These are phyloP conservation scores for Anolis carolinensis DNA, from an alignment of 2,113 vertebrate species.

Conservation along the genomic window DNA sequence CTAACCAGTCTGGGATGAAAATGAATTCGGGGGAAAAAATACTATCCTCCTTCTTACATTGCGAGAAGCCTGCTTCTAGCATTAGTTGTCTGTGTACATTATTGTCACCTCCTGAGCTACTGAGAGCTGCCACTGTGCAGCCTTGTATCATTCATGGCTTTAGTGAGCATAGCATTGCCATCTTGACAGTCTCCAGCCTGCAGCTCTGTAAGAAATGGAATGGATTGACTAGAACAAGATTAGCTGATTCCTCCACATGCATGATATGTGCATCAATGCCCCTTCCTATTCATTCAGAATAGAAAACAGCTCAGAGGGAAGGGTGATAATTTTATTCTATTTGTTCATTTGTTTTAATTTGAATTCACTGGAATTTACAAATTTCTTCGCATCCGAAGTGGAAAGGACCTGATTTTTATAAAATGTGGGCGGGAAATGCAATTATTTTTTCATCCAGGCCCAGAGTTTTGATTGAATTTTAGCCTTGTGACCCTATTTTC, in stretches of 20 bases:
- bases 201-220: constrained; percentile 43
- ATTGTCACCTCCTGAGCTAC: constrained; percentile 58
- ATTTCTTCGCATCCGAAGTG: too few relatives aligned
- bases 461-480: too few relatives aligned
- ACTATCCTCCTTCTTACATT: constrained; percentile 54
- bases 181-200: constrained; percentile 2
- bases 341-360: too few relatives aligned
- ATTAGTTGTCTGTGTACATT: constrained; percentile 47
- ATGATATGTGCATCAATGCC: not conserved
- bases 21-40: constrained; percentile 45
- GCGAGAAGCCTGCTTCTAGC: constrained; percentile 51
- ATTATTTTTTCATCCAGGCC: too few relatives aligned
- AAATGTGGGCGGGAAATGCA: too few relatives aligned
- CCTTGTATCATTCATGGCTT: constrained; percentile 69
- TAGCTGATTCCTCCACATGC: not conserved
- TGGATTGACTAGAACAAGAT: constrained; percentile 35
- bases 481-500: too few relatives aligned
- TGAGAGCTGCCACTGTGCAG: constrained; percentile 55
- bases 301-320: not conserved
- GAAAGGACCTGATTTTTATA: too few relatives aligned
- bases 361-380: too few relatives aligned
- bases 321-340: not conserved
- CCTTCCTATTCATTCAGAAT: not conserved
- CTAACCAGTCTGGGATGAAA: constrained; percentile 60
- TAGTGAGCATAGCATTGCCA: constrained; percentile 41